Percentiles rank a stretch among this genome's conserved stretches.
Conservation (phyloP, 2,888 invertebrate species). For the Linnaemya tessellans region DNA sequence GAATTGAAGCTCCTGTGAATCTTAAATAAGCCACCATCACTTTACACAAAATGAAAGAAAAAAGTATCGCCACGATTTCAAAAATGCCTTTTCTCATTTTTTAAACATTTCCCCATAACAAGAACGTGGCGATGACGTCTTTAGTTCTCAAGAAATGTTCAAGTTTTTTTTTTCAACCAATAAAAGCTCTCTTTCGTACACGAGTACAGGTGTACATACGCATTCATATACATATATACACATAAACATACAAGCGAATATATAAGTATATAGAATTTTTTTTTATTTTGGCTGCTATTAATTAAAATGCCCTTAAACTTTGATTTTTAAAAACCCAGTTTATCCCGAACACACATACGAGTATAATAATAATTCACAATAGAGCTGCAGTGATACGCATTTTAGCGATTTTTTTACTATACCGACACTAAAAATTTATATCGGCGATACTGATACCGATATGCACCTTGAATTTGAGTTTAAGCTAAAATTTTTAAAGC, state of each 20-base stretch:
- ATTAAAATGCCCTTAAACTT: constrained; percentile 32
- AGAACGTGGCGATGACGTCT: constrained; percentile 1
- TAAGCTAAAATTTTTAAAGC: too few species aligned
- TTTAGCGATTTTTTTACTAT: too few species aligned
- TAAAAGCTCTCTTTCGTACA: neutral
- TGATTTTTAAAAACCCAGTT: constrained; percentile 1
- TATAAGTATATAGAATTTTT: neutral
- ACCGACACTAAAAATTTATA: too few species aligned
- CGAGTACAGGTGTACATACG: too few species aligned
- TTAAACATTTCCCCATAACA: neutral
- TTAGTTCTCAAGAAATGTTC: constrained; percentile 21
- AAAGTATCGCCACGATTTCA: constrained; percentile 31
- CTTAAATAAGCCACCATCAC: constrained; percentile 10
- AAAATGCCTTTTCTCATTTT: constrained; percentile 14
- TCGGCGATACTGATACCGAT: too few species aligned
- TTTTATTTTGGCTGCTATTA: neutral
- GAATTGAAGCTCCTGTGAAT: constrained; percentile 18
- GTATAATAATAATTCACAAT: too few species aligned
- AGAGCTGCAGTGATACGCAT: too few species aligned
- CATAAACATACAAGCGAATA: too few species aligned
- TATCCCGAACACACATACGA: neutral
- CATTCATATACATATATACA: too few species aligned
- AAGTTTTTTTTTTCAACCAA: neutral
- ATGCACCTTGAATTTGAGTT: too few species aligned
- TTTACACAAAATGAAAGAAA: neutral